These are phyloP conservation scores for Rallus crepitans DNA, from an alignment of 2,797 vertebrate species.

Conservation along the genomic window DNA sequence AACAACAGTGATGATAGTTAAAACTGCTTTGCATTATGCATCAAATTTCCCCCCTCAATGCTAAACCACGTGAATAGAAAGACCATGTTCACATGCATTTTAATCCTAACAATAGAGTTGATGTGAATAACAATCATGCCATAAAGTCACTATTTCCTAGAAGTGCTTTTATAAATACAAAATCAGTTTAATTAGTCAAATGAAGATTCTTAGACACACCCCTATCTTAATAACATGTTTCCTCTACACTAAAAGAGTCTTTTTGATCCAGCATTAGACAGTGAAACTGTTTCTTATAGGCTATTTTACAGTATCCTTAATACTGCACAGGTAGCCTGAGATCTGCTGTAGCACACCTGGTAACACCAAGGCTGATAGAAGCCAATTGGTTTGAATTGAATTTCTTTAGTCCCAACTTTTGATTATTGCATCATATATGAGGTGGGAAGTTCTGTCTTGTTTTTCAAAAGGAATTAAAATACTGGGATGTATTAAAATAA, in stretches of 20 bases:
- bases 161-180: constrained; percentile 15
- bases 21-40: constrained; percentile 25
- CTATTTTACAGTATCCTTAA: not conserved
- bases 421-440: not conserved
- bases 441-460: not conserved
- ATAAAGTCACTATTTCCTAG: not conserved
- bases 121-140: not conserved
- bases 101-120: not conserved
- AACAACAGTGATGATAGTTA: not conserved
- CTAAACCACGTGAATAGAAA: constrained; percentile 44
- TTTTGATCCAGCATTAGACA: not conserved
- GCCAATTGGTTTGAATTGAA: not conserved
- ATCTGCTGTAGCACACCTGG: not conserved
- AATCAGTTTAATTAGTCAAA: constrained; percentile 14
- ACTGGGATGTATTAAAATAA: not conserved
- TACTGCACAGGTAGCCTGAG: not conserved
- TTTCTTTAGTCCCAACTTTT: not conserved
- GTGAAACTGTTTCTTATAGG: not conserved
- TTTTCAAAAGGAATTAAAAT: not conserved
- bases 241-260: not conserved
- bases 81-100: not conserved
- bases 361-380: not conserved
- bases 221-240: not conserved
- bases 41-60: not conserved
- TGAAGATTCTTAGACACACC: not conserved